Base-by-base conservation (phyloP, 2,888 invertebrate species). In the Amiota mariae region DNA sequence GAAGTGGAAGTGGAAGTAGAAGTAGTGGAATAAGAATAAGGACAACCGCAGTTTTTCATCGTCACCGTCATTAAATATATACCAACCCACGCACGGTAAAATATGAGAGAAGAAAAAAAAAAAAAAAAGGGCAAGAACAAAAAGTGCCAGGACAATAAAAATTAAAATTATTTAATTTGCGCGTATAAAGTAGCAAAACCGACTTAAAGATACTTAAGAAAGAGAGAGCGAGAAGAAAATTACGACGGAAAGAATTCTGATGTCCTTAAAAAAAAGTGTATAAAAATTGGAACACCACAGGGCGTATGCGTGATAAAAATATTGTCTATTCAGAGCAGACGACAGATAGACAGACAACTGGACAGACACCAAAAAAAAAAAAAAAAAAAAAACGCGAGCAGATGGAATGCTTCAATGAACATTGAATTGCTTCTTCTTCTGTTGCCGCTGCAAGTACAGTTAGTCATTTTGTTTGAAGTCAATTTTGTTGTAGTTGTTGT, bases 91-190 rank as follows among this genome's bases (percentile, higher is more conserved):
- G 2, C 36, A 6, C 8, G 36, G 36, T 36, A 6, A 6, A 36
- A 36, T 36, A 36, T 36, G 36, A 36, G 36, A 36, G 24, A 24
- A 36, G 6, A 36, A 6, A 36, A 36, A 6, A 2, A 6, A 15
- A 63, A 51, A 36, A 2, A 36, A 15, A 63, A 24, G 13, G 51
- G 10, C 67, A 36, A 47, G 24, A 18, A 20, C 8, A 68, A 68
- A 66, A 47, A 66, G 18, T 66, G 24, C 18, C 78, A 76, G 77
- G 77, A 81, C 87, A 85, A 87, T 85, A 85, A 85, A 86, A 85
- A 85, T 85, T 87, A 82, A 87, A 85, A 85, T 85, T 85, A 85
- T 86, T 87, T 86, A 87, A 87, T 87, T 87, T 86, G 85, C 78
- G 79, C 80, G 76, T 80, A 85, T 85, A 85, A 86, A 86, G 81